phyloP scores from a whole-genome alignment of 2,797 vertebrate genomes.

The Yasuhikotakia modesta region DNA sequence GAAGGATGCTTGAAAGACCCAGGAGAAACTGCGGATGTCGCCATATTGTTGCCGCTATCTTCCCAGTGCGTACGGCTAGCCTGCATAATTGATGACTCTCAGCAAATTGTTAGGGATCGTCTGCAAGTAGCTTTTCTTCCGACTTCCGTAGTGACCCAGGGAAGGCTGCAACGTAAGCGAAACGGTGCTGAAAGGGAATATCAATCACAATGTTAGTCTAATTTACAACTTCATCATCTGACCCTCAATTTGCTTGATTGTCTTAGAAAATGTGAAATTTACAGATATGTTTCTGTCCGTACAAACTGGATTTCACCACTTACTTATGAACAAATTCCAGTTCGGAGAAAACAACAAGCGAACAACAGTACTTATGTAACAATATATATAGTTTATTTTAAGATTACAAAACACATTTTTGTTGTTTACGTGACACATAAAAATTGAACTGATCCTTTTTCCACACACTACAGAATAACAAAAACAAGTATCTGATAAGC shows the following conservation, averaged over 20 bases:
- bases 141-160: conserved; percentile 16
- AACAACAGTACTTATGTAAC: too few species aligned
- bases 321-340: neutral
- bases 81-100: conserved; percentile 95
- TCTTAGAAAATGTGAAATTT: neutral
- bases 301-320: neutral
- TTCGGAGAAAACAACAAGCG: neutral
- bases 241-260: neutral
- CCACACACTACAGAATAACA: too few species aligned
- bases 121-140: conserved; percentile 48
- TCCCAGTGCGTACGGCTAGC: conserved; percentile 82
- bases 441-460: too few species aligned
- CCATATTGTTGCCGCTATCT: conserved; percentile 96
- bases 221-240: neutral
- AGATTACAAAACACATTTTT: too few species aligned
- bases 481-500: neutral
- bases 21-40: conserved; percentile 98
- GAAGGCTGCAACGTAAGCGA: conserved; percentile 27
- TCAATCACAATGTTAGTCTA: conserved; percentile 19
- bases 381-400: too few species aligned
- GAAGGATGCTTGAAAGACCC: conserved; percentile 86
- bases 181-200: neutral
- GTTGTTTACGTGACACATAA: too few species aligned
- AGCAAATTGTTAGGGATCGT: conserved; percentile 82
- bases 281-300: neutral